A percentile compares a stretch with the other conserved stretches of the same genome.
These are phyloP conservation scores for Cheilosia impressa DNA, from an alignment of 2,888 invertebrate genomes.

Conservation along the genomic window DNA sequence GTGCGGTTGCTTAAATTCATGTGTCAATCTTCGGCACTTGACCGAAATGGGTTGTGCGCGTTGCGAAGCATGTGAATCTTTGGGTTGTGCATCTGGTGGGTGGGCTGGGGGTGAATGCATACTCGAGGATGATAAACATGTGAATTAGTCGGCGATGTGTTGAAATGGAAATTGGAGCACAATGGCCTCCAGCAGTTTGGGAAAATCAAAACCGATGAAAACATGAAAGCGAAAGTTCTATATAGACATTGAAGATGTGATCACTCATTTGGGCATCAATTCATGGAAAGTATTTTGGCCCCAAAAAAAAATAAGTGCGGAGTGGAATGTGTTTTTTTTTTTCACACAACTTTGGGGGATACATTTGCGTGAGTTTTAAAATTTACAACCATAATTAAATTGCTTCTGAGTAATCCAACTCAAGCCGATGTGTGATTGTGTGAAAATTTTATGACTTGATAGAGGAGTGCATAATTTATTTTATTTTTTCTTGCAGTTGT, in stretches of 20 bases:
- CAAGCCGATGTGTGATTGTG: no score
- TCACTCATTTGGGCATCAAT: constrained; percentile 47
- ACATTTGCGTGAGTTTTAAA: no score
- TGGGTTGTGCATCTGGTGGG: constrained; percentile 35
- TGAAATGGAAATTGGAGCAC: constrained; percentile 47
- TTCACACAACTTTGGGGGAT: no score
- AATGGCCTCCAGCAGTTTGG: constrained; percentile 14
- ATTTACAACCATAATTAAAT: no score
- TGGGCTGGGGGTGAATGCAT: not conserved
- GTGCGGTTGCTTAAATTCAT: constrained; percentile 51
- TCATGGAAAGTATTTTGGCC: constrained; percentile 28
- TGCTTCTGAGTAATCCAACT: no score
- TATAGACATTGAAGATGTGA: constrained; percentile 17
- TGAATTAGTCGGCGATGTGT: constrained; percentile 37
- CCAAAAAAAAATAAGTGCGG: not conserved
- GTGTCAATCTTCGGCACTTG: constrained; percentile 66
- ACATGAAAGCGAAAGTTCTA: constrained; percentile 41
- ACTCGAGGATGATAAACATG: constrained; percentile 51
- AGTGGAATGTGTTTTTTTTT: constrained; percentile 10
- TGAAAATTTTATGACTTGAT: no score
- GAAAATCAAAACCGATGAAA: constrained; percentile 30
- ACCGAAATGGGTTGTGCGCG: constrained; percentile 30
- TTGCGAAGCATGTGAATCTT: constrained; percentile 10
- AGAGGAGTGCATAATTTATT: no score
- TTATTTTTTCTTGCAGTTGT: no score